phyloP scores from a whole-genome alignment of 2,113 vertebrate species.

The Tachuris rubrigastra region DNA sequence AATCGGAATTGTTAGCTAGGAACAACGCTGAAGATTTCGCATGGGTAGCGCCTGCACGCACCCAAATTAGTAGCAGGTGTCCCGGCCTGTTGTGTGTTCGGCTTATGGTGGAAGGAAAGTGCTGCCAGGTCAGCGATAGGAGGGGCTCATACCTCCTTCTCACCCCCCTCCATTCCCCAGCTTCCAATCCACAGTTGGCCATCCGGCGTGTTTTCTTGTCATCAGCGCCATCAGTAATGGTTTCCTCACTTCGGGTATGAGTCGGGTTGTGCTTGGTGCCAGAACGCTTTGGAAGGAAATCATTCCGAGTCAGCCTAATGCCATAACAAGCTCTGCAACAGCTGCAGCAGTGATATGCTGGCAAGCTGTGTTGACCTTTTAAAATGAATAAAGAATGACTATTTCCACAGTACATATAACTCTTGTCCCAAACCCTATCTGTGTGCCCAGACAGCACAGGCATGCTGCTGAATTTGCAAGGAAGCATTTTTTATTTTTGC shows the following conservation, averaged over 20 bases:
- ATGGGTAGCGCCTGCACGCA: conserved; percentile 4
- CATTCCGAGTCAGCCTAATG: conserved; percentile 58
- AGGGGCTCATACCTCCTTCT: background rate
- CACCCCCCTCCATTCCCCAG: background rate
- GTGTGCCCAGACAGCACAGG: conserved; percentile 44
- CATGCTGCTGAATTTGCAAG: conserved; percentile 55
- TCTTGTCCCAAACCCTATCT: conserved; percentile 57
- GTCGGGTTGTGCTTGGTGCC: conserved; percentile 6
- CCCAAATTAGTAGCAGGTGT: conserved; percentile 11
- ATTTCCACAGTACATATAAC: conserved; percentile 55
- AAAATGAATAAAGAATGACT: conserved; percentile 64
- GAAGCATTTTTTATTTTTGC: conserved; percentile 17
- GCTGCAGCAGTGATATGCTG: conserved; percentile 62
- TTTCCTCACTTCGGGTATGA: conserved; percentile 19
- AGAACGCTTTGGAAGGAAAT: conserved; percentile 60
- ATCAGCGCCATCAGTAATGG: conserved; percentile 24
- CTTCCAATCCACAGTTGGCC: background rate
- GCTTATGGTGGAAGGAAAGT: background rate
- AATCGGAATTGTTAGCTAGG: background rate
- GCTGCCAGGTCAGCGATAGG: background rate
- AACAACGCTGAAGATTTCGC: background rate
- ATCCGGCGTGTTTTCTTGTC: conserved; percentile 27
- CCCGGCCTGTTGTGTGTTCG: background rate
- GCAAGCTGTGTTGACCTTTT: conserved; percentile 64
- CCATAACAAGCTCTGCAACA: conserved; percentile 67